Conservation (phyloP, 2,113 vertebrate genomes). For the Cyanoramphus novaezelandiae region DNA sequence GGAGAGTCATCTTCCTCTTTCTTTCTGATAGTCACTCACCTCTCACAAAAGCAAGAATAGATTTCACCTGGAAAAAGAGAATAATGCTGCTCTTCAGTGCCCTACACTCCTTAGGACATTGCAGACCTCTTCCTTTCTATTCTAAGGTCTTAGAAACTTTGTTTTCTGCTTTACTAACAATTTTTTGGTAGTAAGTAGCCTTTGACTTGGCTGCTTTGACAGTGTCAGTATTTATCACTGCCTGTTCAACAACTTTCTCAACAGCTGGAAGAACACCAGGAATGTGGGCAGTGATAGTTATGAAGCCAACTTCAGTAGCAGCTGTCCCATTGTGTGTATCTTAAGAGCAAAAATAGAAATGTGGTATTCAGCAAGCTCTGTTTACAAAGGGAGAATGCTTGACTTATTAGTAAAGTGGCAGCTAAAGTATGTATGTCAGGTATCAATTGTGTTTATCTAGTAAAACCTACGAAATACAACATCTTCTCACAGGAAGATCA, state of each 20-base stretch:
- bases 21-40: not conserved
- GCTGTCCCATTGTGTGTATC: not conserved
- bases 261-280: not conserved
- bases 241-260: not conserved
- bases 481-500: not conserved
- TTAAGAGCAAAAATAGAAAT: not conserved
- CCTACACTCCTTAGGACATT: not conserved
- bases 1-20: not conserved
- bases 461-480: not conserved
- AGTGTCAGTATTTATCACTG: not conserved
- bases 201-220: not conserved
- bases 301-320: not conserved
- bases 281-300: not conserved
- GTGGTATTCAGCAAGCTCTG: not conserved
- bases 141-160: not conserved
- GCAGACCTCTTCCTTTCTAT: not conserved
- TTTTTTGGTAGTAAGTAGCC: not conserved
- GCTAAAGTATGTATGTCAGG: not conserved
- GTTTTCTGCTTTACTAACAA: not conserved
- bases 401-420: not conserved
- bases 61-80: not conserved
- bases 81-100: not conserved
- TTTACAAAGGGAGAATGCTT: not conserved
- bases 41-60: not conserved
- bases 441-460: not conserved